Percentiles rank a stretch among this genome's conserved stretches.
Conservation (phyloP, 2,113 vertebrate genomes). For the Brachionichthys hirsutus region DNA sequence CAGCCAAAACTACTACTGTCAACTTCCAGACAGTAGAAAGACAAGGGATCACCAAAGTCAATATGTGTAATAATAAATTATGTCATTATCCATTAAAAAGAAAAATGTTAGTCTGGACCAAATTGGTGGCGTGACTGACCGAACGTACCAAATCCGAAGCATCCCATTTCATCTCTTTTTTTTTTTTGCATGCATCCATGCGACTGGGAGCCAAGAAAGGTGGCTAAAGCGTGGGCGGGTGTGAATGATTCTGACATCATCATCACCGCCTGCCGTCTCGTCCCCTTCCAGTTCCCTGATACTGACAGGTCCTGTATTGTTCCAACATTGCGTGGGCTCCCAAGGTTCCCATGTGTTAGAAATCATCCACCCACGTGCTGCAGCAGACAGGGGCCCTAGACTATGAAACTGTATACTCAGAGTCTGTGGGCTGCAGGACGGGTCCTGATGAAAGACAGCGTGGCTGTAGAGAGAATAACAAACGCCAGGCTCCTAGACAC, state of each 20-base stretch:
- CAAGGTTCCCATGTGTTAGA: constrained; percentile 82
- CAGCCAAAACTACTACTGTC: too few relatives aligned
- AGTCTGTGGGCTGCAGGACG: constrained; percentile 71
- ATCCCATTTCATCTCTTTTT: too few relatives aligned
- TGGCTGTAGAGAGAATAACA: constrained; percentile 72
- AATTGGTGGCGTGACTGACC: too few relatives aligned
- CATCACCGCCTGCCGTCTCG: constrained; percentile 62
- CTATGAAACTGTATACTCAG: constrained; percentile 77
- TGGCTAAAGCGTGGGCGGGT: constrained; percentile 63
- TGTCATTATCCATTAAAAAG: too few relatives aligned
- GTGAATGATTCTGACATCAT: constrained; percentile 76
- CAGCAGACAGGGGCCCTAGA: constrained; percentile 71
- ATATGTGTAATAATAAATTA: too few relatives aligned
- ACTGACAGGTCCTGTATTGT: constrained; percentile 82
- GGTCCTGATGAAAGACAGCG: constrained; percentile 82
- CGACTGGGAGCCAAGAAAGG: constrained; percentile 26
- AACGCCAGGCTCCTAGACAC: constrained; percentile 73
- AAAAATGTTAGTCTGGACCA: too few relatives aligned
- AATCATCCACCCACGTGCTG: constrained; percentile 83
- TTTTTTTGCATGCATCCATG: constrained; percentile 26
- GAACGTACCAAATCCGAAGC: too few relatives aligned
- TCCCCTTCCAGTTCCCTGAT: constrained; percentile 58
- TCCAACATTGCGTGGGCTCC: constrained; percentile 74
- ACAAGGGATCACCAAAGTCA: too few relatives aligned
- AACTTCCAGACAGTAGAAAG: too few relatives aligned